Base-by-base conservation (phyloP, 2,113 vertebrate species). In the Equus przewalskii region DNA sequence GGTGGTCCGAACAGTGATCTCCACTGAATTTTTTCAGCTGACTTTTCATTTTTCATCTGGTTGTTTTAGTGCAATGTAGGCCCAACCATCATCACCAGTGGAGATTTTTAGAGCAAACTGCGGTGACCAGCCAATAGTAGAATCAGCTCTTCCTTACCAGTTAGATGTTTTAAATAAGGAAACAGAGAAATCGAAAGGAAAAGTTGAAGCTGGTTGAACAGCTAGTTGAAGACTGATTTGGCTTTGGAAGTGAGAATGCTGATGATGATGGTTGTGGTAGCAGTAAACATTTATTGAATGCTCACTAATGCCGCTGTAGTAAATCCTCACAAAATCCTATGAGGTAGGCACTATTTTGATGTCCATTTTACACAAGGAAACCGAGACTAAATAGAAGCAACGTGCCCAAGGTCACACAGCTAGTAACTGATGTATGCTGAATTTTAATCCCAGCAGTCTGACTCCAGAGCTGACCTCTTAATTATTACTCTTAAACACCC, bases 261-360 rank as follows among this genome's bases (percentile, higher is more conserved):
- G 18, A 21, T 54, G 26, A 8, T 51, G 30, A 26, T 28, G 4
- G 1, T 36, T 4, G 5, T n/a, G 28, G 0, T 56, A 12, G 10
- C 51, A 60, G 26, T 64, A 26, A 56, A 65, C n/a, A 16, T 58
- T 44, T 18, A 28, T 21, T 56, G 36, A 92, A 36, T 8, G 4
- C 36, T 41, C 21, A 6, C 1, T 13, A 60, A 54, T 49, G 36
- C 12, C 41, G 19, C 1, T 18, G 0, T 2, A 58, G 21, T 15
- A 80, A 76, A 26, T 36, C 65, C 26, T 73, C 41, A 65, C 21
- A 46, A n/a, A 60, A 60, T 78, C 46, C 46, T 33, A 28, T 41
- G 73, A 62, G 26, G 44, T 26, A 18, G 62, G 1, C 12, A 51
- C 5, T 24, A 21, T n/a, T 76, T 81, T 58, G 9, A 56, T 49